Percentiles rank a stretch among this genome's conserved stretches.
These are phyloP conservation scores for Coptodon bakossiorum DNA, from an alignment of 2,113 vertebrate species.

Conservation along the genomic window DNA sequence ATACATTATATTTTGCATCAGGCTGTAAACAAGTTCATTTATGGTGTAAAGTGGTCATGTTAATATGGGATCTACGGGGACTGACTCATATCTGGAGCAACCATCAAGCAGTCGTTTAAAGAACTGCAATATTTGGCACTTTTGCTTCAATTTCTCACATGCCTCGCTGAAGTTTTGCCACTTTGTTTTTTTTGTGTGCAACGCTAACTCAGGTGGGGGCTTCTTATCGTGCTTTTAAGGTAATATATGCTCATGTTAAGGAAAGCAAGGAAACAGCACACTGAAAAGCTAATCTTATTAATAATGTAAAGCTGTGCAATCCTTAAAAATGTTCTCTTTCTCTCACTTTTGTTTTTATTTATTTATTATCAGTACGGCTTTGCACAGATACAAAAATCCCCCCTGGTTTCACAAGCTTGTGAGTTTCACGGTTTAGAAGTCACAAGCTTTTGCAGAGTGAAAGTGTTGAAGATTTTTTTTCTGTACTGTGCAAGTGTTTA, in stretches of 20 bases:
- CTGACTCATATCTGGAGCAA: not conserved
- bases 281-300: not conserved
- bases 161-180: not conserved
- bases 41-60: not conserved
- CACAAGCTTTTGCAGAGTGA: not conserved
- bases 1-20: not conserved
- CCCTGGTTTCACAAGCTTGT: not conserved
- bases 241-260: not conserved
- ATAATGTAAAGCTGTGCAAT: not conserved
- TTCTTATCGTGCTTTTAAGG: not conserved
- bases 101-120: not conserved
- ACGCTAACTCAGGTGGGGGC: not conserved
- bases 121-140: not conserved
- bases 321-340: rapidly evolving
- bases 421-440: not conserved
- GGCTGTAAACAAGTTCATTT: not conserved
- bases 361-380: not conserved
- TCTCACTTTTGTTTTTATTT: not conserved
- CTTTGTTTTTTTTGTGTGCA: not conserved
- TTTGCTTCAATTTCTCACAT: not conserved
- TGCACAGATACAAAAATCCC: not conserved
- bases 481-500: not conserved
- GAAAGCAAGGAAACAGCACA: not conserved
- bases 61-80: not conserved
- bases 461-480: not conserved